Evolutionary conservation across 2,888 invertebrate species (phyloP).

Genomic region (Xestia c-nigrum): DNA sequence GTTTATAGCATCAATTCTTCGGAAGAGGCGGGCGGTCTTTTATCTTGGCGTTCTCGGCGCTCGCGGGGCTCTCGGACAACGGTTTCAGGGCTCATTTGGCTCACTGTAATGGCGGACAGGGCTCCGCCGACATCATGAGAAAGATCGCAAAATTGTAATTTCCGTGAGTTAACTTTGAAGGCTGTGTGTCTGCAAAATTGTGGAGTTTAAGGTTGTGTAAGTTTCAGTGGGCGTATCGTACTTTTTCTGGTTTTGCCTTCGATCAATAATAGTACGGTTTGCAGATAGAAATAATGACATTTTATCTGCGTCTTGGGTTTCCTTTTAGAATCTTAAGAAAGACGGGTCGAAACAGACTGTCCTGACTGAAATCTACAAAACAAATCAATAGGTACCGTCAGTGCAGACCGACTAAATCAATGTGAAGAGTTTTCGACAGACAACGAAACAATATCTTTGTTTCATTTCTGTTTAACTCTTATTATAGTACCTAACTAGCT

Average conservation of each 20-base stretch:
- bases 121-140: constrained; percentile 62
- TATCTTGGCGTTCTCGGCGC: constrained; percentile 65
- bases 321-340: not conserved
- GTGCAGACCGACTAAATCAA: not conserved
- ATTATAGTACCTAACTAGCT: too few species aligned
- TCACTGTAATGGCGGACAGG: constrained; percentile 66
- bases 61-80: constrained; percentile 64
- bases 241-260: not conserved
- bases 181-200: constrained; percentile 26
- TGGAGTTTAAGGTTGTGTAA: not conserved
- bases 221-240: not conserved
- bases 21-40: constrained; percentile 63
- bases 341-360: too few species aligned
- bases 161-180: constrained; percentile 56
- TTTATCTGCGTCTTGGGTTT: not conserved
- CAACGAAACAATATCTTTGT: not conserved
- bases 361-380: not conserved
- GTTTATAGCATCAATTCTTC: constrained; percentile 78
- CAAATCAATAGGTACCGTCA: not conserved
- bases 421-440: not conserved
- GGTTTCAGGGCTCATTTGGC: constrained; percentile 77
- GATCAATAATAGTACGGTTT: too few species aligned
- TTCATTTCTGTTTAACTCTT: not conserved
- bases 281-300: not conserved
- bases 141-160: constrained; percentile 66